Evolutionary conservation across 2,888 invertebrate genomes (phyloP).

Genomic region (Rhaphigaster nebulosa): DNA sequence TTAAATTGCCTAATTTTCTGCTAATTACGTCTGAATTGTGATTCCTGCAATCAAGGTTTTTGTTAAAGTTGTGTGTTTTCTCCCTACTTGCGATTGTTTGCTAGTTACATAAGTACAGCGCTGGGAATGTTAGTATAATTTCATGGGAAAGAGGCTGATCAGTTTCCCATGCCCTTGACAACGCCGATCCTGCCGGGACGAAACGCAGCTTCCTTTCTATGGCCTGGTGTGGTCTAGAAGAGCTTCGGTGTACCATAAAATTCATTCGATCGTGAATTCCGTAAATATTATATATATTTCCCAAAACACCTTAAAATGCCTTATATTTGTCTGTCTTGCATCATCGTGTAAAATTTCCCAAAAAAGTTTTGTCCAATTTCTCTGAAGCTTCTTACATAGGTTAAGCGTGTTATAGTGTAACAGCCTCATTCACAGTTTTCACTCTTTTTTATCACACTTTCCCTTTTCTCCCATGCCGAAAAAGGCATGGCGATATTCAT

Average conservation of each 20-base stretch:
- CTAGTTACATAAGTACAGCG: background rate
- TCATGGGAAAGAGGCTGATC: slow-evolving; percentile 25
- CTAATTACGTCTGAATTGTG: background rate
- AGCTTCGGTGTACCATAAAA: background rate
- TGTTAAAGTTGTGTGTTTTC: background rate
- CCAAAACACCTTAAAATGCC: background rate
- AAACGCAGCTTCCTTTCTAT: slow-evolving; percentile 24
- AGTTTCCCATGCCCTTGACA: slow-evolving; percentile 44
- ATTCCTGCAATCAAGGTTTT: background rate
- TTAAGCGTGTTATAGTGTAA: background rate
- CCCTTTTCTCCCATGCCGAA: background rate
- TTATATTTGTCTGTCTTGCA: background rate
- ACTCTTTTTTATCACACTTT: background rate
- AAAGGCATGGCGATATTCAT: background rate
- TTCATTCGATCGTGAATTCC: no score
- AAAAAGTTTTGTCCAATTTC: background rate
- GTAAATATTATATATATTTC: no score
- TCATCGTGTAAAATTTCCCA: background rate
- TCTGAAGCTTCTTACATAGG: background rate
- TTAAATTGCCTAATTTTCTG: background rate
- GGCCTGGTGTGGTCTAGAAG: background rate
- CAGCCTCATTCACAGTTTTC: background rate
- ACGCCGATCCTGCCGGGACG: background rate
- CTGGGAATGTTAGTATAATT: slow-evolving; percentile 9
- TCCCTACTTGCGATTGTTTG: background rate